Evolutionary conservation across 2,888 invertebrate genomes (phyloP), one percentile per base, ranked within the genome.

Genomic region (Drosophila multiciliata): DNA sequence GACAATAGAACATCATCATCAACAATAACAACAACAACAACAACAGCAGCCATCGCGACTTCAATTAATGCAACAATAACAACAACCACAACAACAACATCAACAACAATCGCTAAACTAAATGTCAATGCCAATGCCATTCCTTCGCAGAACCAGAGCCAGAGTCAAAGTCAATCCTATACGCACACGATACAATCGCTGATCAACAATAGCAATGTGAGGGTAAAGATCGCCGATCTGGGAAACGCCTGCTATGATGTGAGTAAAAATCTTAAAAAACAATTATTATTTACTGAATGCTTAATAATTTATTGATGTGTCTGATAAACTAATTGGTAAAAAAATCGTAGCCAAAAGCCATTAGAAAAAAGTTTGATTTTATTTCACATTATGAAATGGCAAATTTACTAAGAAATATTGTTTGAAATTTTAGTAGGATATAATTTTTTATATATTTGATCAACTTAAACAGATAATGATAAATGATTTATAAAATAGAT

Each of bases 211-310:
- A 92, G 89, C 67, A 95, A 95, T 91, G 94, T 96, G 66, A 94
- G 95, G 85, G 96, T 97, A 20, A 97, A 97, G 94, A 96, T 97
- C 78, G 97, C 97, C 65, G 97, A 97, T 93, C 94, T 97, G 75
- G 97, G 97, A 79, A 97, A 97, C 93, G 97, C 97, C 54, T 97
- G 97, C 91, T 97, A 96, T 95, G 95, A 95, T 91, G 95, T 95
- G 92, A 93, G 93, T 91, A 74, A 0, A n/a, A n/a, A 33, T 61
- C 9, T n/a, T 1, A 6, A 29, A 26, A 20, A 42, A 48, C 3
- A 11, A 45, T 23, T 45, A 23, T 20, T 15, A 20, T 6, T 20
- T 20, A 20, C 12, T 49, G n/a, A 9, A n/a, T 42, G 42, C 5
- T 11, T 11, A 20, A 42, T 20, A 5, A 5, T 17, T 36, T 40